Evolutionary conservation across 2,113 vertebrate species (phyloP).

Genomic region (Carlito syrichta): DNA sequence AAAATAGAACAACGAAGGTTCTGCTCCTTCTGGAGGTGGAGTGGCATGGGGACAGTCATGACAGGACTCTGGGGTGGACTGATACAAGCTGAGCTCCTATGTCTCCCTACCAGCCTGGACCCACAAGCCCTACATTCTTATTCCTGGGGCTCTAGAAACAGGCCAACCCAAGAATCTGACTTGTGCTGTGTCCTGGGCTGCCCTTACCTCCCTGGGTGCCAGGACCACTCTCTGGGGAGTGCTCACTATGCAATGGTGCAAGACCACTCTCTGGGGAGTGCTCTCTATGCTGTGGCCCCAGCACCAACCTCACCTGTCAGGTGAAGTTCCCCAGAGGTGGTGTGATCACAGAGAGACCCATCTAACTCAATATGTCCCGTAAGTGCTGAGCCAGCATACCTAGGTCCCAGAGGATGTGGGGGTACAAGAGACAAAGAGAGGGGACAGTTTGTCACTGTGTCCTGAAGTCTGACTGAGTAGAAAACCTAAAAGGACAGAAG

Average conservation of each 20-base stretch:
- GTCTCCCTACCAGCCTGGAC: background rate
- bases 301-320: conserved; percentile 2
- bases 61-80: no score
- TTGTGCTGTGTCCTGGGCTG: conserved; percentile 18
- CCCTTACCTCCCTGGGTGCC: background rate
- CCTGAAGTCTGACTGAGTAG: no score
- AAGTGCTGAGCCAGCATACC: background rate
- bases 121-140: background rate
- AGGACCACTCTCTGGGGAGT: background rate
- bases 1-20: no score
- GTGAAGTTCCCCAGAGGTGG: background rate
- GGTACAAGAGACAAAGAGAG: background rate
- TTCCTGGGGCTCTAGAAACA: background rate
- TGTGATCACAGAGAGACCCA: background rate
- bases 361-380: background rate
- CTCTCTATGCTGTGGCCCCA: background rate
- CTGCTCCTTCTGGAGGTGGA: no score
- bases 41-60: no score
- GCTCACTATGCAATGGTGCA: background rate
- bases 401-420: accelerated
- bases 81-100: no score
- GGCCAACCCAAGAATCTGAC: background rate
- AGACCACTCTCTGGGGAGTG: background rate
- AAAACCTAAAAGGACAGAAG: no score
- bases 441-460: no score